Evolutionary conservation across 2,888 invertebrate genomes (phyloP).

Genomic region (Eucera pruinosa): DNA sequence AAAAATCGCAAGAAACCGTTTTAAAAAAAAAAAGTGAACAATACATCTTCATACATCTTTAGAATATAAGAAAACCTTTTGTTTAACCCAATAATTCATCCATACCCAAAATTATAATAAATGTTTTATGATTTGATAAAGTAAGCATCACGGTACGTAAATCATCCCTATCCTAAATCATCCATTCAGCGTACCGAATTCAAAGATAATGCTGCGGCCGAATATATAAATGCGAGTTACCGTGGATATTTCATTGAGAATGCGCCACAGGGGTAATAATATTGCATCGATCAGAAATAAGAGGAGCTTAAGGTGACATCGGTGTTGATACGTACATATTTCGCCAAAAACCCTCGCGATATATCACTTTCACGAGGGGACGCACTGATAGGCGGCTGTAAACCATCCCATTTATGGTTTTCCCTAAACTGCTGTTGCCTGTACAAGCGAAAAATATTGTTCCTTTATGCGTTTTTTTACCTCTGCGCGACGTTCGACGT

Average conservation of each 20-base stretch:
- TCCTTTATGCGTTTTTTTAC: background rate
- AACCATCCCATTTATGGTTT: slow-evolving; percentile 38
- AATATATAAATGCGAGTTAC: no score
- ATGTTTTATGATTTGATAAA: no score
- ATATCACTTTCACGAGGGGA: slow-evolving; percentile 36
- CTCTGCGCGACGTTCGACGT: background rate
- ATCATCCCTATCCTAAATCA: no score
- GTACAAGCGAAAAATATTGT: background rate
- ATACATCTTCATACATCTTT: no score
- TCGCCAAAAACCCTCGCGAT: slow-evolving; percentile 24
- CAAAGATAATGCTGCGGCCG: no score
- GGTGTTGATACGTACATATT: slow-evolving; percentile 28
- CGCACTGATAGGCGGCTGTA: slow-evolving; percentile 11
- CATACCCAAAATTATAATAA: no score
- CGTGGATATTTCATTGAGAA: slow-evolving; percentile 48
- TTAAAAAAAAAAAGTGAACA: no score
- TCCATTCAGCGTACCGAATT: no score
- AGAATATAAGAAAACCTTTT: no score
- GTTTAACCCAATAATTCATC: no score
- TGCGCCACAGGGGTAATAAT: slow-evolving; percentile 25
- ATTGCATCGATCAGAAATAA: slow-evolving; percentile 48
- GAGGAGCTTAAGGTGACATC: slow-evolving; percentile 42
- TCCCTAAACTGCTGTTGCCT: background rate
- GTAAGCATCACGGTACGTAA: no score
- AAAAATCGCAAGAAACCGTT: no score